Percentiles rank a stretch among this genome's conserved stretches.
phyloP scores from a whole-genome alignment of 92 coral and sea anemone genomes.

The Heteractis magnifica region DNA sequence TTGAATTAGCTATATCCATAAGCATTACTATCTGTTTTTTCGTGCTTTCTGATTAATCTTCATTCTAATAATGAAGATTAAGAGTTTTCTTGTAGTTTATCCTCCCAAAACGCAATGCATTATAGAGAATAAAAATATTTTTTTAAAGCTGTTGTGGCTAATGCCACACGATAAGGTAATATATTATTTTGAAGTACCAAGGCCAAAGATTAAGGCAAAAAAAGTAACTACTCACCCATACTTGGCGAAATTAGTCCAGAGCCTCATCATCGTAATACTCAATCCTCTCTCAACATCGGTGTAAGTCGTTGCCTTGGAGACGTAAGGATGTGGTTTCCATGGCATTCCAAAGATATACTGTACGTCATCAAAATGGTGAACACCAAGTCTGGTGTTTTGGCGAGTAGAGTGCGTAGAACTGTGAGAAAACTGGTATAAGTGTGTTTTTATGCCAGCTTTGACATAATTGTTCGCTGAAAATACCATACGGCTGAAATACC shows the following conservation, averaged over 20 bases:
- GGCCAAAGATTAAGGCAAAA: too few species aligned
- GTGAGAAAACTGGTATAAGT: conserved; percentile 21
- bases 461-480: conserved; percentile 6
- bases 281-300: conserved; percentile 30
- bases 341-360: conserved; percentile 29
- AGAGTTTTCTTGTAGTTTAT: too few species aligned
- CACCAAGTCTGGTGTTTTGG: not conserved
- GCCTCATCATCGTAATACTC: conserved; percentile 24
- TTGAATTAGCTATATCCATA: too few species aligned
- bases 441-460: conserved; percentile 4
- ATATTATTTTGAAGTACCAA: too few species aligned
- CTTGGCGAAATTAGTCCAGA: conserved; percentile 26
- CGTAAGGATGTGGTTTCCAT: conserved; percentile 2
- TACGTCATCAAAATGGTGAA: conserved; percentile 25
- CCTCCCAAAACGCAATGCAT: too few species aligned
- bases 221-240: not conserved
- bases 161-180: too few species aligned
- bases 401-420: not conserved
- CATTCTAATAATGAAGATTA: too few species aligned
- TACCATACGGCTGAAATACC: not conserved
- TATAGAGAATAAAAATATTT: too few species aligned
- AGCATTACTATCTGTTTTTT: too few species aligned
- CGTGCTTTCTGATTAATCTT: too few species aligned
- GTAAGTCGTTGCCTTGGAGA: conserved; percentile 6
- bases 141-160: too few species aligned